Percentiles rank a stretch among this genome's conserved stretches.
Conservation (phyloP, 2,888 invertebrate genomes). For the Xestia sexstrigata region DNA sequence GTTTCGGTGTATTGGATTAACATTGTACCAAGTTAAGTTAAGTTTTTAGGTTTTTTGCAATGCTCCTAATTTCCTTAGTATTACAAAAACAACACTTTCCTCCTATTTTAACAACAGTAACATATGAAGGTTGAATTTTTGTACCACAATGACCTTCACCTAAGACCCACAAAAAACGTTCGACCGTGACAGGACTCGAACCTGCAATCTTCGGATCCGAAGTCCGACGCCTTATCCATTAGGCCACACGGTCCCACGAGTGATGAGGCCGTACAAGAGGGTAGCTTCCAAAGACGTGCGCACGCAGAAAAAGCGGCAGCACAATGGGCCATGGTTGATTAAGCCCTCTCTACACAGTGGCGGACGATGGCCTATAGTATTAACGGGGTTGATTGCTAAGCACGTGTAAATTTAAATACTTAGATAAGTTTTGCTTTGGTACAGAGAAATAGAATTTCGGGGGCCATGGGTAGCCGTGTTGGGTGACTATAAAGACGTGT, state of each 20-base stretch:
- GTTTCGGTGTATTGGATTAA: background rate
- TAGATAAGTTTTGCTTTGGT: background rate
- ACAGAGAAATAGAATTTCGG: background rate
- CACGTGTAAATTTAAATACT: background rate
- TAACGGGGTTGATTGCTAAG: background rate
- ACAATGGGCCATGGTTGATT: background rate
- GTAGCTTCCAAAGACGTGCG: conserved; percentile 57
- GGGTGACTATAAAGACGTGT: background rate
- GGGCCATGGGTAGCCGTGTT: background rate
- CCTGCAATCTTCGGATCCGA: conserved; percentile 94
- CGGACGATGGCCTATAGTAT: background rate
- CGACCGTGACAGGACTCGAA: conserved; percentile 94
- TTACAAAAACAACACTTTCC: conserved; percentile 13
- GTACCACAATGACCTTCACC: background rate
- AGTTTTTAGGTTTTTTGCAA: background rate
- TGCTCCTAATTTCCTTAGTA: background rate
- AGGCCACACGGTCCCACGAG: conserved; percentile 91
- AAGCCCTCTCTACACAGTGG: background rate
- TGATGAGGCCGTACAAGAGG: background rate
- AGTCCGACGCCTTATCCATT: conserved; percentile 94
- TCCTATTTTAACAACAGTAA: background rate
- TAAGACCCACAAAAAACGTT: conserved; percentile 41
- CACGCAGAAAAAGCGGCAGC: conserved; percentile 39
- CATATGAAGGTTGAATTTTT: background rate
- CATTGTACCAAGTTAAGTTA: background rate